Evolutionary conservation across 2,888 invertebrate species (phyloP).

Genomic region (Orgyia antiqua): DNA sequence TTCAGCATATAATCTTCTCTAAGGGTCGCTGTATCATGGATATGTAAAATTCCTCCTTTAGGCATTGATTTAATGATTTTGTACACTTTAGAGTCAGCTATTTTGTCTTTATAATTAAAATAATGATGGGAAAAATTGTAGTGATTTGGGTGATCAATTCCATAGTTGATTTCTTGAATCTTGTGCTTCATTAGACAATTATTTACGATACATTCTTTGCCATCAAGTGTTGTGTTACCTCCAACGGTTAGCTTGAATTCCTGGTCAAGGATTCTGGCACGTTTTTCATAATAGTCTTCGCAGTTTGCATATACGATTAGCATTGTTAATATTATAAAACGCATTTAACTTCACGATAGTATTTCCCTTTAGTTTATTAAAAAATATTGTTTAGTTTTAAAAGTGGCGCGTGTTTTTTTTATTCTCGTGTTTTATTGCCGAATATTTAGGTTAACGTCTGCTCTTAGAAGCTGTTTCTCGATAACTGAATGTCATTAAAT

Average conservation of each 20-base stretch:
- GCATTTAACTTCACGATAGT: slow-evolving; percentile 6
- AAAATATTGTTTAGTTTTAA: too few relatives aligned
- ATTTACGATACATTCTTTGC: slow-evolving; percentile 72
- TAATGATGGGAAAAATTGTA: slow-evolving; percentile 84
- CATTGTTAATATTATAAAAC: slow-evolving; percentile 2
- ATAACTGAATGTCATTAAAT: too few relatives aligned
- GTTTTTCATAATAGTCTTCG: slow-evolving; percentile 33
- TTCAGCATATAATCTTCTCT: slow-evolving; percentile 80
- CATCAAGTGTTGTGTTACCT: slow-evolving; percentile 64
- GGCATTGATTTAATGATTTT: slow-evolving; percentile 82
- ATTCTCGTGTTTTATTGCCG: too few relatives aligned
- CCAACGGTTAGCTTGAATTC: slow-evolving; percentile 72
- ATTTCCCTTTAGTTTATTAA: too few relatives aligned
- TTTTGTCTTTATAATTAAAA: slow-evolving; percentile 77
- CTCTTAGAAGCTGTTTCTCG: too few relatives aligned
- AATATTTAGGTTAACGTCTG: too few relatives aligned
- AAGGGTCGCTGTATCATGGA: slow-evolving; percentile 81
- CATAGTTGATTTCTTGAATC: slow-evolving; percentile 63
- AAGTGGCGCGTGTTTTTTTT: too few relatives aligned
- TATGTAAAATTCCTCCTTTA: slow-evolving; percentile 85
- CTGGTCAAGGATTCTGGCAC: slow-evolving; percentile 59
- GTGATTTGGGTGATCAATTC: slow-evolving; percentile 64
- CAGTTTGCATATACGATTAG: slow-evolving; percentile 12
- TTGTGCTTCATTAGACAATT: slow-evolving; percentile 78
- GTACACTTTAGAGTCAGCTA: slow-evolving; percentile 81